These are phyloP conservation scores for Acanthopleura granulata DNA, from an alignment of 2,888 invertebrate genomes.

Conservation along the genomic window DNA sequence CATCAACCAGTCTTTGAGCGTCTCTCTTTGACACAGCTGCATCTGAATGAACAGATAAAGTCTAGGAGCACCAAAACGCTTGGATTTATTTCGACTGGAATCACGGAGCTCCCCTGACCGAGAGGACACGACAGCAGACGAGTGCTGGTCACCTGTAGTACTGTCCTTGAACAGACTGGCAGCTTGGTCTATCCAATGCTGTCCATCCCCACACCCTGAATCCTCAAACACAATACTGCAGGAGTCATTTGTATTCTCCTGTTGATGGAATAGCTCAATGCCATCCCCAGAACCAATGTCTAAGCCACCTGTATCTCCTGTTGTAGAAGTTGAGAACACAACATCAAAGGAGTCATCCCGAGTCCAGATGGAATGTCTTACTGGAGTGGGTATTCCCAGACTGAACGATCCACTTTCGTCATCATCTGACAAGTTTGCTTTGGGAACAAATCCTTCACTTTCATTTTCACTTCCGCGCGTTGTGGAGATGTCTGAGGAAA, in stretches of 20 bases:
- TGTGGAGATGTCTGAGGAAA: background rate
- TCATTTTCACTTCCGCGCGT: background rate
- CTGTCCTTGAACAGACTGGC: background rate
- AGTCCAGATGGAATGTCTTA: conserved; percentile 22
- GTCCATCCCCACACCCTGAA: conserved; percentile 56
- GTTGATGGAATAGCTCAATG: conserved; percentile 36
- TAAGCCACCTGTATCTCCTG: conserved; percentile 30
- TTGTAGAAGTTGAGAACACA: conserved; percentile 28
- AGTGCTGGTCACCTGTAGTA: background rate
- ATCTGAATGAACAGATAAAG: conserved; percentile 96
- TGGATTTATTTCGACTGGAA: background rate
- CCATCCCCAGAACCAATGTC: conserved; percentile 33
- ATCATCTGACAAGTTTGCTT: conserved; percentile 23
- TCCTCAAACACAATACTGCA: conserved; percentile 72
- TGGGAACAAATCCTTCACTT: background rate
- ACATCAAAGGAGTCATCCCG: conserved; percentile 41
- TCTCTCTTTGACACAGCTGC: conserved; percentile 92
- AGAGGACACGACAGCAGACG: background rate
- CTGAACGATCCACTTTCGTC: conserved; percentile 41
- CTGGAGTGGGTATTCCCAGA: conserved; percentile 33
- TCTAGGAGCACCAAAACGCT: conserved; percentile 32
- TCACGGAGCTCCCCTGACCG: too few species aligned
- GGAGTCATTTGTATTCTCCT: conserved; percentile 6
- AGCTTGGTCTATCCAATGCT: background rate
- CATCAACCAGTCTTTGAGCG: conserved; percentile 89